These are phyloP conservation scores for Cydia fagiglandana DNA, from an alignment of 1,140 invertebrate species.

Conservation along the genomic window DNA sequence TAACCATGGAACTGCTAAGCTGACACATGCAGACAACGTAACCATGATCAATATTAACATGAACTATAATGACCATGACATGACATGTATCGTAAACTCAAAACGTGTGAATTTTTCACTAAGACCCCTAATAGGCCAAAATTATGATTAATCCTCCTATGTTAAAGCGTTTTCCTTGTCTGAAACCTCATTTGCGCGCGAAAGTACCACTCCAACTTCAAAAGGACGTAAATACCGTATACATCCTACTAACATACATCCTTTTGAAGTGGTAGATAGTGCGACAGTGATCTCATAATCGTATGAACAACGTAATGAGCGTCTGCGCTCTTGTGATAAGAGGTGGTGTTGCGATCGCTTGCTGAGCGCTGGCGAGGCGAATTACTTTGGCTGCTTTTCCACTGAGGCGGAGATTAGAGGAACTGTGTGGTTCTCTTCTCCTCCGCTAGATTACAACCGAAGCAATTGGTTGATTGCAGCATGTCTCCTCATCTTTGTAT, in stretches of 20 bases:
- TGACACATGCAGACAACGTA: no score
- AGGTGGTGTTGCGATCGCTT: background rate
- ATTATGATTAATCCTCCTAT: constrained; percentile 9
- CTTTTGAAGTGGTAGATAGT: background rate
- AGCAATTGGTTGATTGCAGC: no score
- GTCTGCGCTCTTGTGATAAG: constrained; percentile 14
- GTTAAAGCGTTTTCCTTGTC: constrained; percentile 8
- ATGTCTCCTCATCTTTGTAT: no score
- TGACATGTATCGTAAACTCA: background rate
- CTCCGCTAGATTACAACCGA: no score
- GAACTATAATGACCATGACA: background rate
- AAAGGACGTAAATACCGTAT: background rate
- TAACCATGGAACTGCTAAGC: no score
- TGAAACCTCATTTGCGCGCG: background rate
- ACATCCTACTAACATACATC: background rate
- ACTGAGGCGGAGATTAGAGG: no score
- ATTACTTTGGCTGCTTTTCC: background rate
- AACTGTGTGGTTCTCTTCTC: no score
- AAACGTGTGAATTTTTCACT: background rate
- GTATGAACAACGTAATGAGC: constrained; percentile 13
- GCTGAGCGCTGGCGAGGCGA: background rate
- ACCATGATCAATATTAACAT: background rate
- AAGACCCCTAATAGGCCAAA: background rate
- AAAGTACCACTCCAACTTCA: background rate
- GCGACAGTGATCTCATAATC: constrained; percentile 17